Evolutionary conservation across 2,888 invertebrate genomes (phyloP), one percentile per base, ranked within the genome.

Genomic region (Antheraea assamensis): DNA sequence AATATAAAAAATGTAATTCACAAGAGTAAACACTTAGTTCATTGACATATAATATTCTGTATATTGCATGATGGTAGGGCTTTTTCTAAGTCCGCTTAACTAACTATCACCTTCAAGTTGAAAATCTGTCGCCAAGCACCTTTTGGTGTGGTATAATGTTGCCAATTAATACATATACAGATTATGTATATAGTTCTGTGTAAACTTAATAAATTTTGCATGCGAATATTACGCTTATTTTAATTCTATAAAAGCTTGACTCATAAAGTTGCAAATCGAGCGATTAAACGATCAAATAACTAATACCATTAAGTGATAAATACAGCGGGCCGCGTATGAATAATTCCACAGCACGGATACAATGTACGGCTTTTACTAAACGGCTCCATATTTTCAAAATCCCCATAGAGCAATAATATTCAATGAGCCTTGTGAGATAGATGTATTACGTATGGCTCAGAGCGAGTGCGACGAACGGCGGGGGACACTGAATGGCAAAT

Each of bases 261-360:
- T 81, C 76, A 91, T 92, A 92, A 90, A 92, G 90, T 91, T 87
- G 88, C 90, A 92, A 92, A 92, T 92, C 90, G 90, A 88, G 91
- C 92, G 93, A 91, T 92, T 93, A 92, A 93, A 89, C 87, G 87
- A 84, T 89, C 87, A 92, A 93, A 94, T 92, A 88, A 91, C 91
- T 94, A 94, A 94, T 94, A 91, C 93, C 93, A 94, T 94, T 94
- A 94, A 93, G 93, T 92, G 93, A 94, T 94, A 94, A 94, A 94
- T 92, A 92, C 93, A 92, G 86, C 90, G 91, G 86, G 90, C 85
- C 90, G 87, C 84, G 87, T 93, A 92, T 94, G 94, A 94, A 94
- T 94, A 94, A 94, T 94, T 94, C 93, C 90, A 83, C 87, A 86
- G 88, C 88, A 92, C 90, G 93, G 93, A 93, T 92, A 94, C 94